These are phyloP conservation scores for Petrocephalus schoutedeni DNA, from an alignment of 2,797 vertebrate species.

Conservation along the genomic window DNA sequence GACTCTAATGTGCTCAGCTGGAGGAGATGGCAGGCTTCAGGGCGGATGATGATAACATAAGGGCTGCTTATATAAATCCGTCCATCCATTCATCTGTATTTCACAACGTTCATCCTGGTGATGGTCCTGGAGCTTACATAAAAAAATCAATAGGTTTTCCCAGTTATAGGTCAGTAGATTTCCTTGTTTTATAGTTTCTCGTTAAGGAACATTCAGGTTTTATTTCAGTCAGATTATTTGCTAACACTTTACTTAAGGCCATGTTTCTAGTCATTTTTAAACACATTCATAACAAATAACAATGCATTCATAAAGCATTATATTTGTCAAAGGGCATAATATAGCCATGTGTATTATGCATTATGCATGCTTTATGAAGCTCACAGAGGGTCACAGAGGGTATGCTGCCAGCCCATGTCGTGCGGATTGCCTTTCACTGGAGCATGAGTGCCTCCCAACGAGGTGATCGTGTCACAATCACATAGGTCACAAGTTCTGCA, in stretches of 20 bases:
- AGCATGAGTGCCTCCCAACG: not conserved
- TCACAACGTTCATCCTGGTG: not conserved
- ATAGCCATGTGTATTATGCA: too few species aligned
- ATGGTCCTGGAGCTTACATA: not conserved
- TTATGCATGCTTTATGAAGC: too few species aligned
- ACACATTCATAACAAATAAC: too few species aligned
- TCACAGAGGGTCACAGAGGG: too few species aligned
- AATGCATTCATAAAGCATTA: too few species aligned
- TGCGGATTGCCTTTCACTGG: not conserved
- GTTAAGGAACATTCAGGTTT: not conserved
- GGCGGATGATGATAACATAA: not conserved
- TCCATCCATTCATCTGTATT: not conserved
- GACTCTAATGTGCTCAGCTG: not conserved
- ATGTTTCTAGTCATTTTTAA: too few species aligned
- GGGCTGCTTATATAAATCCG: not conserved
- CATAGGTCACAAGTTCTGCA: not conserved
- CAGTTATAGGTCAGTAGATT: not conserved
- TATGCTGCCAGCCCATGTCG: not conserved
- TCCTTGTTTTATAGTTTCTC: not conserved
- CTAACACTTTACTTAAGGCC: too few species aligned
- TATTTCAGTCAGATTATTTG: not conserved
- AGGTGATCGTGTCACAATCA: not conserved
- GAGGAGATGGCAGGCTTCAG: not conserved
- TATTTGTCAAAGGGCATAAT: too few species aligned
- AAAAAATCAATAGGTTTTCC: not conserved